Conservation (phyloP, 2,113 vertebrate genomes). For the Protomyctophum bolini region DNA sequence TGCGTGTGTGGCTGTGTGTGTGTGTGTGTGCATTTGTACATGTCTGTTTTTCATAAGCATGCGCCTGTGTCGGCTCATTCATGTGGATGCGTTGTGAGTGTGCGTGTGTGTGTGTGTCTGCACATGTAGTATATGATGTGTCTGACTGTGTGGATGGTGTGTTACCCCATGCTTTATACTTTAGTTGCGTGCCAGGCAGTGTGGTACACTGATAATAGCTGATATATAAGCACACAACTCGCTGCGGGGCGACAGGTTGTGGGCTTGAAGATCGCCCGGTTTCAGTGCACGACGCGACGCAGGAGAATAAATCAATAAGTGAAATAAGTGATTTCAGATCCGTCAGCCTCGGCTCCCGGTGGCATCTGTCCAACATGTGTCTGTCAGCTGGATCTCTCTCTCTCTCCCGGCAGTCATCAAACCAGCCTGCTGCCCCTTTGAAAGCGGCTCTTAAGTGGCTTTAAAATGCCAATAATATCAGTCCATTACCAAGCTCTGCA, state of each 20-base stretch:
- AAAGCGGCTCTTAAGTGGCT: constrained; percentile 39
- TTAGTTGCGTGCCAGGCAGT: no score
- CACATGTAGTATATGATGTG: constrained; percentile 10
- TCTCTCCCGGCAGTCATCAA: constrained; percentile 5
- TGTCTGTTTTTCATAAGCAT: neutral
- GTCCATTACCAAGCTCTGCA: constrained; percentile 44
- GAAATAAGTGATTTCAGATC: neutral
- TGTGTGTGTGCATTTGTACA: neutral
- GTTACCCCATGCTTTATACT: neutral
- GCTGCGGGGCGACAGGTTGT: no score
- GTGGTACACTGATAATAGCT: no score
- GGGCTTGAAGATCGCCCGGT: no score
- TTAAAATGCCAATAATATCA: constrained; percentile 57
- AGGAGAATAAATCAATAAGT: no score
- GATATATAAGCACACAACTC: no score
- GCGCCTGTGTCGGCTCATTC: neutral
- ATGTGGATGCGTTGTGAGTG: constrained; percentile 14
- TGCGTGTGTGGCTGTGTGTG: neutral
- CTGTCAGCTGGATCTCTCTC: constrained; percentile 52
- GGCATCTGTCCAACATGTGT: constrained; percentile 52
- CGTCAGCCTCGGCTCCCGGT: constrained; percentile 20
- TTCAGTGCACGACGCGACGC: no score
- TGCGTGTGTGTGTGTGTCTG: neutral
- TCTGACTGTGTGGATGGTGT: constrained; percentile 28
- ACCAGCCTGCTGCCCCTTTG: constrained; percentile 12